Percentiles rank a stretch among this genome's conserved stretches.
Evolutionary conservation across 1,140 invertebrate genomes (phyloP).

Genomic region (Solen grandis): DNA sequence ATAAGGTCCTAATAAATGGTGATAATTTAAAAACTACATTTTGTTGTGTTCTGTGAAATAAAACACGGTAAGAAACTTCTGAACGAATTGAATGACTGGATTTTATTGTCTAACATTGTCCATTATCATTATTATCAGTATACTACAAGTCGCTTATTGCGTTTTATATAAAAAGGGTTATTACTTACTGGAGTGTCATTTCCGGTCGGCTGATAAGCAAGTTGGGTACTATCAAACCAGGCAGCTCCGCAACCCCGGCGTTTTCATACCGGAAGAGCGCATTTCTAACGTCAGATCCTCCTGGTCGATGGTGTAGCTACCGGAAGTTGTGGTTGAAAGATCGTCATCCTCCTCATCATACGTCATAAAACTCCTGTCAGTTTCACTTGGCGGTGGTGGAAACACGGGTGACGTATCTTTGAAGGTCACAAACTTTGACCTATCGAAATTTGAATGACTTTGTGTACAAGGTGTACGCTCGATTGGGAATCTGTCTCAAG

Average conservation of each 20-base stretch:
- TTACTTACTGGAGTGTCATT: not conserved
- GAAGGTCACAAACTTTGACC: constrained; percentile 9
- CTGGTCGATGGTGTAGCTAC: constrained; percentile 55
- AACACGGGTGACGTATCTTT: constrained; percentile 4
- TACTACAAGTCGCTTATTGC: not conserved
- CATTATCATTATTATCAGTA: not conserved
- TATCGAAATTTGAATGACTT: constrained; percentile 30
- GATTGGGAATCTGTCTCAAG: not conserved
- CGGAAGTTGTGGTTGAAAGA: constrained; percentile 51
- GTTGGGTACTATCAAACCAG: constrained; percentile 29
- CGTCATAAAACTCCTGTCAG: constrained; percentile 49
- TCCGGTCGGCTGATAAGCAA: not conserved
- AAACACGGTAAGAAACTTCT: not conserved
- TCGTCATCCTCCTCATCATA: constrained; percentile 53
- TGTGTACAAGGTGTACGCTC: constrained; percentile 14
- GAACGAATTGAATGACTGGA: not conserved
- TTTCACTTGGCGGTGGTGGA: constrained; percentile 31
- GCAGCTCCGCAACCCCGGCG: constrained; percentile 18
- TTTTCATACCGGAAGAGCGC: constrained; percentile 12
- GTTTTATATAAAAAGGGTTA: not conserved
- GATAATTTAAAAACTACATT: too few species aligned
- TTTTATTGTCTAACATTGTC: not conserved
- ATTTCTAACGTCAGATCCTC: constrained; percentile 43
- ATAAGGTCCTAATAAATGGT: too few species aligned
- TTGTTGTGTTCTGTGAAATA: too few species aligned